Conservation (phyloP, 2,888 invertebrate genomes). For the Pteria penguin region DNA sequence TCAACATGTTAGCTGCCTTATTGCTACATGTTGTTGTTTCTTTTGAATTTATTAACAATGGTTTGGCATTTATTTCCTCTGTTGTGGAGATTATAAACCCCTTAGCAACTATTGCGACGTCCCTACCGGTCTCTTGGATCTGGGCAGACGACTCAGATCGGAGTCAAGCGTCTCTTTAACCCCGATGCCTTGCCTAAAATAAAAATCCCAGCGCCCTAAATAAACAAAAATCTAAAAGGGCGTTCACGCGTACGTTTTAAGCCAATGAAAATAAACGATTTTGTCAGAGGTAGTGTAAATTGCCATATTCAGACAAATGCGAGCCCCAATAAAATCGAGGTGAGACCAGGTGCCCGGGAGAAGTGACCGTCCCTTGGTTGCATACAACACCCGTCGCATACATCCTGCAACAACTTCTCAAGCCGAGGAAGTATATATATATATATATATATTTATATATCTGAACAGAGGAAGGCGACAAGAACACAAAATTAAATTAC, state of each 20-base stretch:
- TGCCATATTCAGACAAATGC: no score
- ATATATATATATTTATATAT: no score
- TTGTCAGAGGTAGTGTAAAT: slow-evolving; percentile 4
- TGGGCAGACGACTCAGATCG: neutral
- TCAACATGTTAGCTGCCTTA: slow-evolving; percentile 20
- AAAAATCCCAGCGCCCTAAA: neutral
- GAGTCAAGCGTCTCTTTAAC: neutral
- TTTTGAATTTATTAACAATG: neutral
- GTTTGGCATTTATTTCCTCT: neutral
- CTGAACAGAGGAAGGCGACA: no score
- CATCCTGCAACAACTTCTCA: no score
- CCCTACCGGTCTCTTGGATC: neutral
- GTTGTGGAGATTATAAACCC: neutral
- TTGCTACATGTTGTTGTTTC: slow-evolving; percentile 7
- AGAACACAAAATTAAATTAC: no score
- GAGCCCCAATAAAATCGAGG: no score
- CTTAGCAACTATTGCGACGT: neutral
- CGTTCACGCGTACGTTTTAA: neutral
- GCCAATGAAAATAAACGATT: neutral
- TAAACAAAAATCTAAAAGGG: neutral
- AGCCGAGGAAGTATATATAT: no score
- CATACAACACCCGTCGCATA: no score
- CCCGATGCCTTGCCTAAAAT: neutral
- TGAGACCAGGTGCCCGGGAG: no score
- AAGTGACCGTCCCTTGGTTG: no score